Evolutionary conservation across 2,797 vertebrate species (phyloP).

Genomic region (Orientallactaga sibirica): DNA sequence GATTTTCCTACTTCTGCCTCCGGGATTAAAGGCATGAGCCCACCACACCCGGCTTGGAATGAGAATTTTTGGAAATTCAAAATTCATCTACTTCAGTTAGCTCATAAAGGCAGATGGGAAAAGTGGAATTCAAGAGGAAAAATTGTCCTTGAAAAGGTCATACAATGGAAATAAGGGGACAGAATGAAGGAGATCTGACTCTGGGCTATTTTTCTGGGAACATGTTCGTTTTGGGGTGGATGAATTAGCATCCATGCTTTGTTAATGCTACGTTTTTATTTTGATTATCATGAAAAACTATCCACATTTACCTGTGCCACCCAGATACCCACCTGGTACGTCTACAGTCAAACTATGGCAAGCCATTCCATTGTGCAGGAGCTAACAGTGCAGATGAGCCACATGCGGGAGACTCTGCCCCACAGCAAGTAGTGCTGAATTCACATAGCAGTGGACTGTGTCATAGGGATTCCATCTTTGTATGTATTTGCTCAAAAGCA

Average conservation of each 20-base stretch:
- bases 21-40: too few relatives aligned
- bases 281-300: neutral
- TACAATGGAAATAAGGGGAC: neutral
- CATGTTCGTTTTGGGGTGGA: neutral
- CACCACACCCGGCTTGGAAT: neutral
- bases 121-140: conserved; percentile 42
- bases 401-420: neutral
- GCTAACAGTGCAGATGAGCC: neutral
- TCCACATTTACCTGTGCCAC: neutral
- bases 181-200: neutral
- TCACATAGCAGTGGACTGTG: neutral
- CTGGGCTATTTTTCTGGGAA: neutral
- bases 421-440: neutral
- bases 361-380: neutral
- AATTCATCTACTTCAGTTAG: conserved; percentile 34
- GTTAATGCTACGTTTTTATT: neutral
- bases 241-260: conserved; percentile 13
- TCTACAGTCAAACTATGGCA: neutral
- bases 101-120: conserved; percentile 29
- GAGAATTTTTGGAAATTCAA: conserved; percentile 21
- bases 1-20: too few relatives aligned
- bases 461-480: neutral
- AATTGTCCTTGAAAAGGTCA: conserved; percentile 57
- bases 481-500: conserved; percentile 24
- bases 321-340: neutral